Base-by-base conservation (phyloP, 2,888 invertebrate genomes). In the Rotaria macrura region DNA sequence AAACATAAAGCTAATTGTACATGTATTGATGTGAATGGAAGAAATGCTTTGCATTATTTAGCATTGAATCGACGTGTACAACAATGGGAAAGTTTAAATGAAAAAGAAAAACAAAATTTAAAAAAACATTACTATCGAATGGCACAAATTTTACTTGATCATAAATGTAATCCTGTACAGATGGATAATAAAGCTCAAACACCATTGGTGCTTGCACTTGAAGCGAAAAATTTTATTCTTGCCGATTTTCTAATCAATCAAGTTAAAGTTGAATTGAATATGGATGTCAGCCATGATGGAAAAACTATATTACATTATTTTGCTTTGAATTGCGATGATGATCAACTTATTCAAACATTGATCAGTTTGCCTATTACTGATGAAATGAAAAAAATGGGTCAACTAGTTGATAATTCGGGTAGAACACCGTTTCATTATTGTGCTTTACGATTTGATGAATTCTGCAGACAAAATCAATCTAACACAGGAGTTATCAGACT, bases 1-100 rank as follows among this genome's bases (percentile, higher is more conserved):
- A 86, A 86, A 83, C 55, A 84, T 47, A 74, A 57, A n/a, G 86
- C 57, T 38, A 57, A 86, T 83, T 74, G 74, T 47, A 84, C 49
- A 47, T 40, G 52, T 54, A 34, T 74, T 34, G 86, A 86, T n/a
- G 29, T 55, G 0, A 84, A 49, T 29, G 86, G 86, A 10, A 84
- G 74, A 23, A 86, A 86, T 79, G 86, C 84, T 10, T 85, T 86
- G 54, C 86, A 86, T 84, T 86, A 86, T 65, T 86, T 86, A 52
- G 86, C 79, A 6, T 43, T 52, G 0, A 86, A 86, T 40, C 23
- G 10, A 57, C 23, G 0, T 17, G 38, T 79, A 38, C 84, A 49
- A 34, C 84, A 43, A 20, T 65, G 1, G 17, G 6, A 0, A 17
- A 12, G 14, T 49, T 49, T 17, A 49, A 49, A 49, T n/a, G 10